These are phyloP conservation scores for Diphyllodes magnificus DNA, from an alignment of 2,113 vertebrate species.

Conservation along the genomic window DNA sequence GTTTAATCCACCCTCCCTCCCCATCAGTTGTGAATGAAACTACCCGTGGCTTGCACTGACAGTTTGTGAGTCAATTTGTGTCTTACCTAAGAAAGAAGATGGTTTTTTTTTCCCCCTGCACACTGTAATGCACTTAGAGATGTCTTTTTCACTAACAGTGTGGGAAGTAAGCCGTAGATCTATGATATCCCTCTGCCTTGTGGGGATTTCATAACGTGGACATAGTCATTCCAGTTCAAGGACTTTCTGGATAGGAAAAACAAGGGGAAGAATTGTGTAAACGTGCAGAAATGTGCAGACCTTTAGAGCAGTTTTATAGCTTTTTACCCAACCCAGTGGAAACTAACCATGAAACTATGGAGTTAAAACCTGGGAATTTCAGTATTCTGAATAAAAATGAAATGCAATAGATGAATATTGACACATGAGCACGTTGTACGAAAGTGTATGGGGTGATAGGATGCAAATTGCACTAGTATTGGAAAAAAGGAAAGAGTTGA, in stretches of 20 bases:
- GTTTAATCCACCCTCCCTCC: slow-evolving; percentile 47
- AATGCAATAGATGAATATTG: neutral
- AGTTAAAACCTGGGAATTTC: neutral
- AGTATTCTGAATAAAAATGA: neutral
- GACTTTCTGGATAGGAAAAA: neutral
- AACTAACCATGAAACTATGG: neutral
- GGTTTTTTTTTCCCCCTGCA: neutral
- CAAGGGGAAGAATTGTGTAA: neutral
- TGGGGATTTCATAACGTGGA: neutral
- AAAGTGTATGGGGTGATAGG: neutral
- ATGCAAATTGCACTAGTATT: neutral
- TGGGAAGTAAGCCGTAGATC: neutral
- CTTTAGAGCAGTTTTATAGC: neutral
- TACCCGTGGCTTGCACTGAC: neutral
- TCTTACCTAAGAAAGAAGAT: neutral
- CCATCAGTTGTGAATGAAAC: neutral
- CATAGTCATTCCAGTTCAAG: neutral
- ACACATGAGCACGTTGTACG: neutral
- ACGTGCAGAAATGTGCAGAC: neutral
- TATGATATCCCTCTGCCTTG: neutral
- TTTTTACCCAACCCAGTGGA: neutral
- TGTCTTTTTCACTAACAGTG: neutral
- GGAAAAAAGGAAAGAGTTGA: neutral
- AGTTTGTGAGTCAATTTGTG: neutral
- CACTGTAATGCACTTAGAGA: neutral